Percentiles rank a stretch among this genome's conserved stretches.
Conservation (phyloP, 2,797 vertebrate species). For the Pteropus rufus region DNA sequence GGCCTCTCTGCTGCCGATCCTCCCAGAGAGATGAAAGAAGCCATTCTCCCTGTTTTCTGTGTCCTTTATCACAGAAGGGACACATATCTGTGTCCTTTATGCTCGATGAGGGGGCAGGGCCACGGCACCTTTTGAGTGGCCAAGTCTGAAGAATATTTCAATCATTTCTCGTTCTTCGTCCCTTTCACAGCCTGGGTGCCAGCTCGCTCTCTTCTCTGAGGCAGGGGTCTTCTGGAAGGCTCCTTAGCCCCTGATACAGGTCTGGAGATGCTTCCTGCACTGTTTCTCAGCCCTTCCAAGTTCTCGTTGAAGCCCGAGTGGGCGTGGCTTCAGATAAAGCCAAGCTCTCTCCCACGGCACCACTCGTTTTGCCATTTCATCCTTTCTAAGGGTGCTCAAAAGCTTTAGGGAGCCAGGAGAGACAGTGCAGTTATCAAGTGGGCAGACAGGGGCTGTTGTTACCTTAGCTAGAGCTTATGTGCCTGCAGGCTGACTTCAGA, state of each 20-base stretch:
- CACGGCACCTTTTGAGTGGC: rapidly evolving
- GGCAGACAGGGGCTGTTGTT: neutral
- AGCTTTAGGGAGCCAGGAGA: neutral
- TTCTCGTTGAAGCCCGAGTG: neutral
- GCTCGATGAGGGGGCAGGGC: neutral
- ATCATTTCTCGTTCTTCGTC: neutral
- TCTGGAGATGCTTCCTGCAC: neutral
- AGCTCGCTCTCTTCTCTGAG: neutral
- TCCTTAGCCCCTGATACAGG: neutral
- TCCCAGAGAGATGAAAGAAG: neutral
- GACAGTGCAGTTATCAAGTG: neutral
- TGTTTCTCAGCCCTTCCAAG: rapidly evolving
- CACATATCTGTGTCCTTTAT: too few relatives aligned
- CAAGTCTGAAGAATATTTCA: neutral
- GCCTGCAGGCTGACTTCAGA: neutral
- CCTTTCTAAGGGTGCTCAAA: neutral
- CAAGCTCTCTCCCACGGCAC: neutral
- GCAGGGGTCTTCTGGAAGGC: neutral
- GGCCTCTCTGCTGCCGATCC: neutral
- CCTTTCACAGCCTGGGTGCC: neutral
- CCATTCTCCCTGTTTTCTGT: rapidly evolving
- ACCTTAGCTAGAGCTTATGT: neutral
- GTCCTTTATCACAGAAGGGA: too few relatives aligned
- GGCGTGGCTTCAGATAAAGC: neutral
- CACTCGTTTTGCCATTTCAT: neutral